These are phyloP conservation scores for Chrysemys picta DNA, from an alignment of 2,113 vertebrate species.

Conservation along the genomic window DNA sequence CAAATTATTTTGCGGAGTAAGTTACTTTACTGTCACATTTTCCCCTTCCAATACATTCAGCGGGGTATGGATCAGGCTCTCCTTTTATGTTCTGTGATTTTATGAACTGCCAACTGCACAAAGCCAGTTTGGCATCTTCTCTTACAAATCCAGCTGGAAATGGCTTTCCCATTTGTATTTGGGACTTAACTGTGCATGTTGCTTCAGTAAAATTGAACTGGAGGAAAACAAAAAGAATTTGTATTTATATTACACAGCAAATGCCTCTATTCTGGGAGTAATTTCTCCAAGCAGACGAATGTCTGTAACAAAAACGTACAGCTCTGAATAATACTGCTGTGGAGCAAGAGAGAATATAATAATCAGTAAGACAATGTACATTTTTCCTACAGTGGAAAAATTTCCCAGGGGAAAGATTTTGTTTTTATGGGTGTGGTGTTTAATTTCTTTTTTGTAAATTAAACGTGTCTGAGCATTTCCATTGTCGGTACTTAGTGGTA, in stretches of 20 bases:
- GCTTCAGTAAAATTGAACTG: background rate
- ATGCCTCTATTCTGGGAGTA: background rate
- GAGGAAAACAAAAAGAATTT: background rate
- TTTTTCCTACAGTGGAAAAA: background rate
- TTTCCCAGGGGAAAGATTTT: background rate
- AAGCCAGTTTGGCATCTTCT: slow-evolving; percentile 40
- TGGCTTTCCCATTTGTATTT: slow-evolving; percentile 57
- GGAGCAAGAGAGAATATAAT: background rate
- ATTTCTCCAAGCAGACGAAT: fast-evolving
- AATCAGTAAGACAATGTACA: background rate
- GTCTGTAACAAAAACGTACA: background rate
- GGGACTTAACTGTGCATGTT: background rate
- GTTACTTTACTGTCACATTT: background rate
- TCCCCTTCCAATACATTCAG: background rate
- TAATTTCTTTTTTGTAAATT: background rate
- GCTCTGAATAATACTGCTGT: background rate
- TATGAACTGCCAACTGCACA: slow-evolving; percentile 11
- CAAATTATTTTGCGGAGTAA: background rate
- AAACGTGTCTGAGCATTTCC: background rate
- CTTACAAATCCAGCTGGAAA: background rate
- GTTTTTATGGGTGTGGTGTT: background rate
- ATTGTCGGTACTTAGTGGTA: background rate
- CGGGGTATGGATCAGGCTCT: background rate
- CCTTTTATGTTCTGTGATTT: background rate
- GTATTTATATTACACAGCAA: fast-evolving